Evolutionary conservation across 2,797 vertebrate species (phyloP).

Genomic region (Taeniopygia guttata): DNA sequence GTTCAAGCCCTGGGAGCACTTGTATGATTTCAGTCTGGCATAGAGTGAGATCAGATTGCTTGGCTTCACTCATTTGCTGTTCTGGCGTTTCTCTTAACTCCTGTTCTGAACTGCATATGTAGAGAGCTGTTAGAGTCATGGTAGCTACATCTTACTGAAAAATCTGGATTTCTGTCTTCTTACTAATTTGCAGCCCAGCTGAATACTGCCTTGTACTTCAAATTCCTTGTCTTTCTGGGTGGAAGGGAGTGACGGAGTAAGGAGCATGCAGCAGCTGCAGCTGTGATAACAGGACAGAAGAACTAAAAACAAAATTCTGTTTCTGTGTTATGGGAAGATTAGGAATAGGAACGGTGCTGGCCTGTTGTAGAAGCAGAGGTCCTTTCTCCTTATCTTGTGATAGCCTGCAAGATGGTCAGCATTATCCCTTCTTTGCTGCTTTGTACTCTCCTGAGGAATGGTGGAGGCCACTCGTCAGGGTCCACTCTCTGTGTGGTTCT

Average conservation of each 20-base stretch:
- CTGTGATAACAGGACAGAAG: neutral
- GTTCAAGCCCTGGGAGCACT: neutral
- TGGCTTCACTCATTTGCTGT: neutral
- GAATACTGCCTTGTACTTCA: neutral
- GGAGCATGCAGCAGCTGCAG: neutral
- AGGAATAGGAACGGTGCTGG: neutral
- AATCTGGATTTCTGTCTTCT: neutral
- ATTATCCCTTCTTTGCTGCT: neutral
- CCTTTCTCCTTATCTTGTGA: neutral
- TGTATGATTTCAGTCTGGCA: neutral
- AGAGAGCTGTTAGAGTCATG: neutral
- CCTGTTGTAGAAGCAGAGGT: neutral
- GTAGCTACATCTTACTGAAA: neutral
- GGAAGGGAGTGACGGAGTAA: neutral
- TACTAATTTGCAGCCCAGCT: neutral
- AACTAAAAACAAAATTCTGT: neutral
- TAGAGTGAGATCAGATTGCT: neutral
- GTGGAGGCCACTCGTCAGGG: neutral
- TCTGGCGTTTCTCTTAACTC: neutral
- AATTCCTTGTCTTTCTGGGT: neutral
- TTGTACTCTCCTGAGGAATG: neutral
- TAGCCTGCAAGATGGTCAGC: neutral
- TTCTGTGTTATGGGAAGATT: neutral
- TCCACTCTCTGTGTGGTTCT: neutral
- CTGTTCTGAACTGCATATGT: neutral